These are phyloP conservation scores for Lanius ludovicianus DNA, from an alignment of 2,113 vertebrate species.

Conservation along the genomic window DNA sequence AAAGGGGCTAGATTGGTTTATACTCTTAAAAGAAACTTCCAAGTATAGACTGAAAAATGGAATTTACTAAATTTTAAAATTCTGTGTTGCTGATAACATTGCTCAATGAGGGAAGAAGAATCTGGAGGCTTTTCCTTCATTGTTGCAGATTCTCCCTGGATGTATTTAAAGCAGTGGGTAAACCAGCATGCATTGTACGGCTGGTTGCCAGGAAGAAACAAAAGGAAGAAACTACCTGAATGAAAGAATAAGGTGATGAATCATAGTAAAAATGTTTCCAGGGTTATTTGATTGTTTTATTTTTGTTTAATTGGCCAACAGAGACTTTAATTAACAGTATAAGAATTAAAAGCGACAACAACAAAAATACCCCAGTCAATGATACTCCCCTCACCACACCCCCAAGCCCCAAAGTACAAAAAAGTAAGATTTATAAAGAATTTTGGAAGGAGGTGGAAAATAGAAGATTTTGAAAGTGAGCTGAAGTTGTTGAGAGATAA, in stretches of 20 bases:
- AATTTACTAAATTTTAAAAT: not conserved
- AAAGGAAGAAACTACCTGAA: not conserved
- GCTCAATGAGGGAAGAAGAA: not conserved
- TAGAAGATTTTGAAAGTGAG: not conserved
- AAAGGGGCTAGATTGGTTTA: not conserved
- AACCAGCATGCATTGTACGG: rapidly evolving
- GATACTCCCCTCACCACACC: not conserved
- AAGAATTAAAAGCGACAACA: not conserved
- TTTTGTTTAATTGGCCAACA: not conserved
- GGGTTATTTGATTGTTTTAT: not conserved
- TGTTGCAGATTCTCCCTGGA: not conserved
- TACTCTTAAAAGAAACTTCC: not conserved
- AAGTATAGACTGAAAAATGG: not conserved
- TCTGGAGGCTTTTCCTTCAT: not conserved
- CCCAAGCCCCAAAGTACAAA: not conserved
- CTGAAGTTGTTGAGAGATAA: not conserved
- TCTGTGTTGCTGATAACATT: not conserved
- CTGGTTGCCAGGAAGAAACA: not conserved
- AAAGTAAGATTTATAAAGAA: not conserved
- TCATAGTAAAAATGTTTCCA: not conserved
- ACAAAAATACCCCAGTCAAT: not conserved
- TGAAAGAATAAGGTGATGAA: not conserved
- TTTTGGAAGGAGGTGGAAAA: not conserved
- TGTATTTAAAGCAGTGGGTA: not conserved
- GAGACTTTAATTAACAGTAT: not conserved